Evolutionary conservation across 2,888 invertebrate genomes (phyloP).

Genomic region (Eulithis prunata): DNA sequence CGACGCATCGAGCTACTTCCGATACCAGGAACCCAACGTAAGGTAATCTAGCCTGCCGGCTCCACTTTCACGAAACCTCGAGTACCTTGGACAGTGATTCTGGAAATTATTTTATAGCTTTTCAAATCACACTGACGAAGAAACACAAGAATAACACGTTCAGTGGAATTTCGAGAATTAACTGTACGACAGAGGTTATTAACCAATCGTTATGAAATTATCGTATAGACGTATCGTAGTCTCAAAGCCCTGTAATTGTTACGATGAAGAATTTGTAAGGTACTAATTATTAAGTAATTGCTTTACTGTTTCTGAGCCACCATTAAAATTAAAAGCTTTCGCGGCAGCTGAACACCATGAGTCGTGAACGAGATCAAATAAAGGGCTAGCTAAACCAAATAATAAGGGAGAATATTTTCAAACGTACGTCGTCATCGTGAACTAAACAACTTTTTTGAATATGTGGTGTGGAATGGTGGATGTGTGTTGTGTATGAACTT

Average conservation of each 20-base stretch:
- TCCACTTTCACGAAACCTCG: conserved; percentile 51
- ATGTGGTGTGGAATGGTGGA: too few species aligned
- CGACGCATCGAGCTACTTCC: conserved; percentile 47
- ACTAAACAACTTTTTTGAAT: neutral
- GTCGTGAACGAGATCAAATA: conserved; percentile 40
- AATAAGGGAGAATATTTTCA: conserved; percentile 37
- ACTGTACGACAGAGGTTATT: conserved; percentile 19
- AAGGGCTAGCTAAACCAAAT: conserved; percentile 35
- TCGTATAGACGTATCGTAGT: neutral
- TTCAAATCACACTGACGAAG: conserved; percentile 21
- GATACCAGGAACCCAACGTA: conserved; percentile 56
- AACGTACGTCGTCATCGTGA: conserved; percentile 19
- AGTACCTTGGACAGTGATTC: conserved; percentile 32
- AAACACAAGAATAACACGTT: conserved; percentile 25
- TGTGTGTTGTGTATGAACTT: too few species aligned
- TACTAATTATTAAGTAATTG: conserved; percentile 33
- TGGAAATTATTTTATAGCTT: conserved; percentile 33
- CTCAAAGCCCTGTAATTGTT: conserved; percentile 21
- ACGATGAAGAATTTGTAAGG: conserved; percentile 13
- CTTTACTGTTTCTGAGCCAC: conserved; percentile 39
- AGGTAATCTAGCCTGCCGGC: conserved; percentile 47
- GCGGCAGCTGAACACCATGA: conserved; percentile 38
- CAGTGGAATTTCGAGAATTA: conserved; percentile 22
- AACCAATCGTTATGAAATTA: conserved; percentile 27
- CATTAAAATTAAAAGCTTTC: conserved; percentile 53